Conservation (phyloP, 1,140 invertebrate species). For the Heliconius eleuchia region DNA sequence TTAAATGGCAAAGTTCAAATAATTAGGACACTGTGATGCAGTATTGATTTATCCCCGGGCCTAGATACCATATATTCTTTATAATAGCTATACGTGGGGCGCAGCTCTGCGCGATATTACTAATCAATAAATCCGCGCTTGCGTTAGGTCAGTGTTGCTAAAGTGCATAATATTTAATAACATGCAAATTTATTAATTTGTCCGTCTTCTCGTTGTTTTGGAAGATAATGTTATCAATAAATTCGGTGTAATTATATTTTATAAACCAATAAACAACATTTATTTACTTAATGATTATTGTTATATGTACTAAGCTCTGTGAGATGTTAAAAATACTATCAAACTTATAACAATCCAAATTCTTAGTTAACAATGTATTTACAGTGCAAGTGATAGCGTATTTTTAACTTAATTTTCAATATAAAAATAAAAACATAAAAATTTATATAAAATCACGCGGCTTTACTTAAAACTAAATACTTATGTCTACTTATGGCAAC, state of each 20-base stretch:
- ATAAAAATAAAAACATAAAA: neutral
- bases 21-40: constrained; percentile 5
- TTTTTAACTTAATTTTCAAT: neutral
- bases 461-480: constrained; percentile 15
- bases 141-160: constrained; percentile 32
- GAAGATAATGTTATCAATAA: neutral
- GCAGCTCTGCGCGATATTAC: neutral
- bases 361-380: neutral
- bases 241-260: neutral
- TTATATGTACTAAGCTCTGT: neutral
- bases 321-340: neutral
- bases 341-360: neutral
- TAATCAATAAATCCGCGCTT: constrained; percentile 32
- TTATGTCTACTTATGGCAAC: constrained; percentile 21
- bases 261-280: neutral
- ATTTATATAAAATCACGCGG: constrained; percentile 21
- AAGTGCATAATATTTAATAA: neutral
- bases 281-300: neutral
- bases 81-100: neutral
- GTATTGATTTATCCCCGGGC: constrained; percentile 25
- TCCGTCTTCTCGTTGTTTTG: neutral
- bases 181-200: constrained; percentile 3
- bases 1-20: constrained; percentile 10
- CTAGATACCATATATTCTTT: constrained; percentile 7
- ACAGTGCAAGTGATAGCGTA: neutral